Percentiles rank a stretch among this genome's conserved stretches.
phyloP scores from a whole-genome alignment of 2,797 vertebrate species.

The Loris lydekkerianus region DNA sequence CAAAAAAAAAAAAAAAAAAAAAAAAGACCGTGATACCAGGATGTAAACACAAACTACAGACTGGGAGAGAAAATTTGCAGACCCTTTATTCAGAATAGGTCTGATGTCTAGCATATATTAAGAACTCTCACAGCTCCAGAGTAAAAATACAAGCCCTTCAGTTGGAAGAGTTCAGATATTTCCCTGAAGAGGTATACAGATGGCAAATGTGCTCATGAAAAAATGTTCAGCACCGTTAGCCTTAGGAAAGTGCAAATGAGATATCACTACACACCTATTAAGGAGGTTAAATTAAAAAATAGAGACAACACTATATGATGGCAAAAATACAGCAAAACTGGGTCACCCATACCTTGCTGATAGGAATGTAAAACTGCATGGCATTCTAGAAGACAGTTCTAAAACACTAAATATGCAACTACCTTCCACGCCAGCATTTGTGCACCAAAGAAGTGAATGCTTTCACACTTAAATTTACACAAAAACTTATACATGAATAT shows the following conservation, averaged over 20 bases:
- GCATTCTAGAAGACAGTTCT: not conserved
- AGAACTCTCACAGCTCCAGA: not conserved
- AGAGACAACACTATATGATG: not conserved
- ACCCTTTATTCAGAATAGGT: not conserved
- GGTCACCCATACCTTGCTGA: not conserved
- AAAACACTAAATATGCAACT: not conserved
- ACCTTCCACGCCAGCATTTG: not conserved
- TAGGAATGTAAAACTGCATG: not conserved
- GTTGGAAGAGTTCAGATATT: not conserved
- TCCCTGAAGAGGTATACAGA: not conserved
- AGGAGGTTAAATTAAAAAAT: not conserved
- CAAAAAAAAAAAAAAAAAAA: no score
- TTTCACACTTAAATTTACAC: not conserved
- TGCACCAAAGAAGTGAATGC: not conserved
- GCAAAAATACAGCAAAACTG: not conserved
- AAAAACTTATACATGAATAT: not conserved
- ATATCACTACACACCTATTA: not conserved
- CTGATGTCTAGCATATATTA: not conserved
- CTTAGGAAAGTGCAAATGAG: not conserved
- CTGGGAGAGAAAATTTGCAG: not conserved
- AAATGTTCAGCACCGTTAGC: not conserved
- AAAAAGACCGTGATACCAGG: not conserved
- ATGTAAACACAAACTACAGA: not conserved
- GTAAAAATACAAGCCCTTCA: not conserved
- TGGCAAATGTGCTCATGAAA: not conserved